phyloP scores from a whole-genome alignment of 2,113 vertebrate genomes.

The Bothrops jararaca region DNA sequence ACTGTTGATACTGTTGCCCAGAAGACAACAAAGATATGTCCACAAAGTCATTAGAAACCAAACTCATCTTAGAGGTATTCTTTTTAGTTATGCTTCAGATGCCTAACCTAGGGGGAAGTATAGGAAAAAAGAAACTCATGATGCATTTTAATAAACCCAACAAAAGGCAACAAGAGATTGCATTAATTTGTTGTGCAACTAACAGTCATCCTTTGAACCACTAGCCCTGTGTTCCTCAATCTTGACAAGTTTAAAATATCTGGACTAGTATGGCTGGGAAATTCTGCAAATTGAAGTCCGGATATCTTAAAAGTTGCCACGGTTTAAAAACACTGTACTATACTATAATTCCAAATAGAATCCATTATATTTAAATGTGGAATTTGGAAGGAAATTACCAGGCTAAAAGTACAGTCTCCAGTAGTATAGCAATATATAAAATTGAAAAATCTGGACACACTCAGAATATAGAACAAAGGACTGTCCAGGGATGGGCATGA shows the following conservation, averaged over 20 bases:
- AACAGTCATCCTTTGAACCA: neutral
- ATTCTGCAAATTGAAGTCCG: neutral
- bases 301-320: neutral
- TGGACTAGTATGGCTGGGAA: neutral
- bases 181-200: neutral
- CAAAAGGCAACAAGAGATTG: neutral
- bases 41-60: too few relatives aligned
- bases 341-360: neutral
- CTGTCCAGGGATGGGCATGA: neutral
- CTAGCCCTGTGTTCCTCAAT: neutral
- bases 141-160: neutral
- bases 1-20: too few relatives aligned
- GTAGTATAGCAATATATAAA: neutral
- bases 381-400: neutral
- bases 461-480: neutral
- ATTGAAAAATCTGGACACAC: neutral
- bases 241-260: neutral
- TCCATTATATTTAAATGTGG: neutral
- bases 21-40: too few relatives aligned
- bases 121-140: neutral
- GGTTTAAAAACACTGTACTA: neutral
- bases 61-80: too few relatives aligned
- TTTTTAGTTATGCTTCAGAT: neutral
- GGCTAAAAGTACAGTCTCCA: neutral
- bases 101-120: neutral